phyloP scores from a whole-genome alignment of 2,888 invertebrate genomes.

The Pseudococcus jackbeardsleyi region DNA sequence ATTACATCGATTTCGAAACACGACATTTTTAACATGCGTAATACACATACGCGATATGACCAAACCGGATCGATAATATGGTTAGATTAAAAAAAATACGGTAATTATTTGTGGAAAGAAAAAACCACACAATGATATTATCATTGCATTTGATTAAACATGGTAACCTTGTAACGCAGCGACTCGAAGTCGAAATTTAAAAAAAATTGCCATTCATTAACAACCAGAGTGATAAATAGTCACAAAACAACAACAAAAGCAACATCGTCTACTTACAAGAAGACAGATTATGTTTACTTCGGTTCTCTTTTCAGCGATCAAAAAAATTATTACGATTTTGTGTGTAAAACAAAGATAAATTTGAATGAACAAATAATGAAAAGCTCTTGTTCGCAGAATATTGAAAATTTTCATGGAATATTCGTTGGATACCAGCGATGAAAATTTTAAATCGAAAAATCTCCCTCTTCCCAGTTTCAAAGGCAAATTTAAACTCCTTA shows the following conservation, averaged over 20 bases:
- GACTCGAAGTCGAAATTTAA: constrained; percentile 1
- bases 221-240: background rate
- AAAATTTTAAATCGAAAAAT: too few species aligned
- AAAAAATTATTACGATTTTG: too few species aligned
- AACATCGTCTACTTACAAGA: background rate
- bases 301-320: too few species aligned
- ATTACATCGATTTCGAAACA: background rate
- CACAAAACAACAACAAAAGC: background rate
- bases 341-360: too few species aligned
- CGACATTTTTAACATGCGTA: background rate
- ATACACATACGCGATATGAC: background rate
- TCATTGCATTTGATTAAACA: constrained; percentile 44
- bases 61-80: constrained; percentile 28
- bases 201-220: constrained; percentile 12
- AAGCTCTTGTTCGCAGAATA: too few species aligned
- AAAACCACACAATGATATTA: background rate
- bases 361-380: too few species aligned
- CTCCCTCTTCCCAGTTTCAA: too few species aligned
- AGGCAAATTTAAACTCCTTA: too few species aligned
- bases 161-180: constrained; percentile 21
- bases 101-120: background rate
- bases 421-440: too few species aligned
- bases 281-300: too few species aligned
- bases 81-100: background rate
- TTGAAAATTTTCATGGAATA: too few species aligned